phyloP scores from a whole-genome alignment of 1,140 invertebrate genomes.

The Pseudomyrmex flavicornis region DNA sequence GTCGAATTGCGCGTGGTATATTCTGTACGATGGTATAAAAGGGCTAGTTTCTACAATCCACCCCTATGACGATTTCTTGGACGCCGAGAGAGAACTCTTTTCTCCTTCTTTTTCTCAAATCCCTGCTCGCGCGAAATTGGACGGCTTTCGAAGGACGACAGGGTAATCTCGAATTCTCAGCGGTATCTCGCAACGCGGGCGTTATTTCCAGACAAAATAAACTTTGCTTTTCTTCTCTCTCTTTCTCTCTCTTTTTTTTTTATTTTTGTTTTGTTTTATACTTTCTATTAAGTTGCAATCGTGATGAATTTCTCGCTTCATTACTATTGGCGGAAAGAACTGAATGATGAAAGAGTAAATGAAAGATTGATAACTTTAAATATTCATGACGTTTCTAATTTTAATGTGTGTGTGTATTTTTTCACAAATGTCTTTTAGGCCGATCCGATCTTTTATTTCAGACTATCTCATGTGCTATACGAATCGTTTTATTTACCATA shows the following conservation, averaged over 20 bases:
- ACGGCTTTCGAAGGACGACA: constrained; percentile 72
- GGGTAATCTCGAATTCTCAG: constrained; percentile 62
- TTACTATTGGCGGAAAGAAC: constrained; percentile 7
- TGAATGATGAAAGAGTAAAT: background rate
- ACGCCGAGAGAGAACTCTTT: constrained; percentile 66
- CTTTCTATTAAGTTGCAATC: constrained; percentile 48
- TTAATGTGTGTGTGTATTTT: no score
- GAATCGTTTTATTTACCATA: no score
- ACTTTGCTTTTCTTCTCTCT: constrained; percentile 44
- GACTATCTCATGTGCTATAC: no score
- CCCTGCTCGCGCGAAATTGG: constrained; percentile 75
- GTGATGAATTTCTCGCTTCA: constrained; percentile 19
- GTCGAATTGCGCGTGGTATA: constrained; percentile 19
- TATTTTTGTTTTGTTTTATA: constrained; percentile 31
- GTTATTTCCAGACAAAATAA: constrained; percentile 65
- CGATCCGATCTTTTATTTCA: no score
- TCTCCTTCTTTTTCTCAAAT: constrained; percentile 67
- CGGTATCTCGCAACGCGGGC: constrained; percentile 53
- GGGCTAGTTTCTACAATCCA: constrained; percentile 11
- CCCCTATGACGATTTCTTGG: constrained; percentile 39
- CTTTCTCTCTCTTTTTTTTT: background rate
- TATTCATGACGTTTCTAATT: no score
- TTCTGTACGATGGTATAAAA: background rate
- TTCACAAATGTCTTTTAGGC: no score
- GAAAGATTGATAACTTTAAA: background rate